phyloP scores from a whole-genome alignment of 2,797 vertebrate genomes.

The Notamacropus eugenii region DNA sequence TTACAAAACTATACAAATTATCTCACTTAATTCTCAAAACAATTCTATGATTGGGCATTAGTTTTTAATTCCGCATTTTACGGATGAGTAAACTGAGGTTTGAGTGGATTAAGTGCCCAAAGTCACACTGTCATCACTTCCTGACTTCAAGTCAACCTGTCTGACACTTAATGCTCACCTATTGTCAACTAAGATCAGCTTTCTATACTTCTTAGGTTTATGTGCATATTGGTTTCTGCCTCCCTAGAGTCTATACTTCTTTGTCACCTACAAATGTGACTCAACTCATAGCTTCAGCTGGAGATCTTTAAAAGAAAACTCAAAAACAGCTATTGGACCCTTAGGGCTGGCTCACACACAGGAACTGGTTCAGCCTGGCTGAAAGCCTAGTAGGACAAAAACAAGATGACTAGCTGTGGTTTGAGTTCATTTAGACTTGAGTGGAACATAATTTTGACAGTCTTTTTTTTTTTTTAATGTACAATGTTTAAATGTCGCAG shows the following conservation, averaged over 20 bases:
- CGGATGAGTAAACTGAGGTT: not conserved
- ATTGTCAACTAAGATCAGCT: not conserved
- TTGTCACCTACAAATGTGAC: not conserved
- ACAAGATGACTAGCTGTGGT: not conserved
- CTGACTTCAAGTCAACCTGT: not conserved
- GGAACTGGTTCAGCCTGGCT: not conserved
- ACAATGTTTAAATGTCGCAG: not conserved
- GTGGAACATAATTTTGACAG: not conserved
- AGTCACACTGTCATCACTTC: not conserved
- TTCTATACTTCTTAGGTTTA: not conserved
- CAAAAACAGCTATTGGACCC: not conserved
- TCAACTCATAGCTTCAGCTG: not conserved
- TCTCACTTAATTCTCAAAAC: not conserved
- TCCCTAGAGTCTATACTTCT: accelerated
- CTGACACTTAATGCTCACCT: not conserved
- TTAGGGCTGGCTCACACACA: too few relatives aligned
- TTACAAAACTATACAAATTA: not conserved
- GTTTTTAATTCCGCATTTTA: not conserved
- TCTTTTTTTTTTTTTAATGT: not conserved
- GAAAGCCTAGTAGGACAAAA: not conserved
- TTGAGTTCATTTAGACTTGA: not conserved
- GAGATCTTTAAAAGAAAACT: not conserved
- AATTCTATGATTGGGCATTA: not conserved
- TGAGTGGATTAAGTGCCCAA: not conserved
- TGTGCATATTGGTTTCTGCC: accelerated